These are phyloP conservation scores for Desmophyllum pertusum DNA, from an alignment of 92 coral and sea anemone genomes.

Conservation along the genomic window DNA sequence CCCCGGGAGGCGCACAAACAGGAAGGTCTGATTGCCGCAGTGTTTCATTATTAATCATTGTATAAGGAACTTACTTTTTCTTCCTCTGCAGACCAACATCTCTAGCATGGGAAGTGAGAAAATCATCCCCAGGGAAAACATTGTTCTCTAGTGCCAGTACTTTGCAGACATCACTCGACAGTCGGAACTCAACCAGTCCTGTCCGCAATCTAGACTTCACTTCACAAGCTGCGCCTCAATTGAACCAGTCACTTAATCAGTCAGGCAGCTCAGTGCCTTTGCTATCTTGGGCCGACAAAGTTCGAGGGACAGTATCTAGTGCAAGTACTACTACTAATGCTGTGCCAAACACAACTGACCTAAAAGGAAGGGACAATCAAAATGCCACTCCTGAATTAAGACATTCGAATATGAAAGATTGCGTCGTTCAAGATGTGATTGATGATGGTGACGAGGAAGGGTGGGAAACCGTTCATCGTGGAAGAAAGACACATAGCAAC, in stretches of 20 bases:
- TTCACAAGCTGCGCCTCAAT: slow-evolving; percentile 33
- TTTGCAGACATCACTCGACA: slow-evolving; percentile 62
- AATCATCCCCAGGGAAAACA: slow-evolving; percentile 93
- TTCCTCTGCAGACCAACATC: slow-evolving; percentile 85
- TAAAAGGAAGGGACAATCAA: neutral
- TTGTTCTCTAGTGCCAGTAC: slow-evolving; percentile 86
- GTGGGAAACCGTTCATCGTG: slow-evolving; percentile 95
- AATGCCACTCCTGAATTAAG: slow-evolving; percentile 1
- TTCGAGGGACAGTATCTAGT: slow-evolving; percentile 75
- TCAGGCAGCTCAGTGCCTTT: slow-evolving; percentile 34
- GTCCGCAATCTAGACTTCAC: slow-evolving; percentile 78
- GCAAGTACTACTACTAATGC: slow-evolving; percentile 44
- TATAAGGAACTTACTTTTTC: neutral
- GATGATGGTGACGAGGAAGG: slow-evolving; percentile 86
- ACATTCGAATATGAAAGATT: slow-evolving; percentile 1
- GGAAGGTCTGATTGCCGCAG: neutral
- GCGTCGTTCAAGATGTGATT: slow-evolving; percentile 39
- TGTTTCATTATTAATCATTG: neutral
- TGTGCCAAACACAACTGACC: neutral
- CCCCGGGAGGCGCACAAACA: too few relatives aligned
- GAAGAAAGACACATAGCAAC: slow-evolving; percentile 66
- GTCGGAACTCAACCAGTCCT: slow-evolving; percentile 74
- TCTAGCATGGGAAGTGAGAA: slow-evolving; percentile 98
- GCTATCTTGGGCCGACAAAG: slow-evolving; percentile 97
- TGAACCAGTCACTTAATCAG: slow-evolving; percentile 48